phyloP scores from a whole-genome alignment of 2,888 invertebrate genomes.

The Teinopalpus imperialis region DNA sequence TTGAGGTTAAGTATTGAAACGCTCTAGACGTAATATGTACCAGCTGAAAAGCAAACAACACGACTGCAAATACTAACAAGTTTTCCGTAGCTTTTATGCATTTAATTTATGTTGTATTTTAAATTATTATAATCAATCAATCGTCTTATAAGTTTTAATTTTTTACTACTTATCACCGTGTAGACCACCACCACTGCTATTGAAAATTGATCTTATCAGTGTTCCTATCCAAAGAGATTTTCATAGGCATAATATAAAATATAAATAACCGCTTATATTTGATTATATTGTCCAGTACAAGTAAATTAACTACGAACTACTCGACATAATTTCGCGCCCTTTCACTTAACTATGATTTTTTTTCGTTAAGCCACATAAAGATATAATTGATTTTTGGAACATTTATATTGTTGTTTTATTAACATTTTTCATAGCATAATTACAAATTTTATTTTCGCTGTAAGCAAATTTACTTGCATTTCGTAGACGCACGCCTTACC shows the following conservation, averaged over 20 bases:
- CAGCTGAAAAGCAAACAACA: slow-evolving; percentile 23
- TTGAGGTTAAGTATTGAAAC: slow-evolving; percentile 75
- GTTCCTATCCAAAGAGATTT: too few relatives aligned
- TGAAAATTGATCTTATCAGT: too few relatives aligned
- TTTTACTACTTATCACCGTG: slow-evolving; percentile 4
- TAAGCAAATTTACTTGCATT: slow-evolving; percentile 49
- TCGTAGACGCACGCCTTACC: slow-evolving; percentile 80
- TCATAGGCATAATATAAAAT: not conserved
- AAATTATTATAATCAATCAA: slow-evolving; percentile 15
- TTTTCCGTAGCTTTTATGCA: slow-evolving; percentile 8
- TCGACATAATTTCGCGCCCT: slow-evolving; percentile 74
- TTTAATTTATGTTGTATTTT: slow-evolving; percentile 11
- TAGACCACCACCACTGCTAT: not conserved
- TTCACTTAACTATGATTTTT: slow-evolving; percentile 52
- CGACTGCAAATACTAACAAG: slow-evolving; percentile 33
- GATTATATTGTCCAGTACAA: not conserved
- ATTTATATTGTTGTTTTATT: not conserved
- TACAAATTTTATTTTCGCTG: slow-evolving; percentile 27
- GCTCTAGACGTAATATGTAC: slow-evolving; percentile 29
- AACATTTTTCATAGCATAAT: slow-evolving; percentile 1
- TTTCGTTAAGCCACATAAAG: slow-evolving; percentile 7
- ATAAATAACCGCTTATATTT: slow-evolving; percentile 2
- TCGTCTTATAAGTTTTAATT: slow-evolving; percentile 7
- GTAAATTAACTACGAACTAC: slow-evolving; percentile 18
- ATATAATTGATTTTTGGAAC: slow-evolving; percentile 2